These are phyloP conservation scores for Drosophila orosa DNA, from an alignment of 1,140 invertebrate genomes.

Conservation along the genomic window DNA sequence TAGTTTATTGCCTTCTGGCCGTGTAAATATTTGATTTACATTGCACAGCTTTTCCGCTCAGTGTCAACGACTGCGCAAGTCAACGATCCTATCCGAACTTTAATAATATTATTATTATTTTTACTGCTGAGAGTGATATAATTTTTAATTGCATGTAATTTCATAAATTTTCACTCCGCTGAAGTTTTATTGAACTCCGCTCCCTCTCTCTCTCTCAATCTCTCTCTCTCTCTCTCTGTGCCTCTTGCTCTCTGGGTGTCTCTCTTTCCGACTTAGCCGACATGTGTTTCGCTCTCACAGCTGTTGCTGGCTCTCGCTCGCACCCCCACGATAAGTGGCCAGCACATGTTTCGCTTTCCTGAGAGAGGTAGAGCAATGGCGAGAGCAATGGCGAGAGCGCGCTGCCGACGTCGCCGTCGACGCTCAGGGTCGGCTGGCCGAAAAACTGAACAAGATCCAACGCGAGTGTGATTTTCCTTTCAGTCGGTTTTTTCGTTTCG, in stretches of 20 bases:
- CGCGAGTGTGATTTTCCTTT: conserved; percentile 82
- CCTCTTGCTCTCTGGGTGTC: not conserved
- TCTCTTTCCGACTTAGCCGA: conserved; percentile 10
- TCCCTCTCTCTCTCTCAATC: not conserved
- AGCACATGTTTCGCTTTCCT: conserved; percentile 27
- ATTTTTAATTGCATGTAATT: conserved; percentile 77
- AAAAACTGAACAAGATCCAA: conserved; percentile 83
- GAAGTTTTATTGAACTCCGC: conserved; percentile 75
- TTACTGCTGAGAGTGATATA: conserved; percentile 68
- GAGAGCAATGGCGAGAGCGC: conserved; percentile 3
- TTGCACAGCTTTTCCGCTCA: conserved; percentile 45
- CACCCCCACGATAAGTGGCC: conserved; percentile 2
- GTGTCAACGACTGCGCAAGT: conserved; percentile 72
- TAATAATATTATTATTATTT: conserved; percentile 22
- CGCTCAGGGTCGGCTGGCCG: conserved; percentile 61
- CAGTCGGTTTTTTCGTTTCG: conserved; percentile 53
- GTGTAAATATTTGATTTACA: conserved; percentile 66
- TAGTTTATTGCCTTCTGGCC: conserved; percentile 59
- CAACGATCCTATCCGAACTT: conserved; percentile 60
- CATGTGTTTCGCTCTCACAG: conserved; percentile 72
- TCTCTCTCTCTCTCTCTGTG: not conserved
- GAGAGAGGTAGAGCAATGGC: conserved; percentile 3
- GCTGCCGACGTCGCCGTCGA: conserved; percentile 19
- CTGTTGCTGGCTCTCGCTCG: conserved; percentile 32
- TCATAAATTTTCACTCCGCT: conserved; percentile 66